A percentile compares a stretch with the other conserved stretches of the same genome.
Conservation (phyloP, 2,797 vertebrate species). For the Tokudaia tokunoshimensis region DNA sequence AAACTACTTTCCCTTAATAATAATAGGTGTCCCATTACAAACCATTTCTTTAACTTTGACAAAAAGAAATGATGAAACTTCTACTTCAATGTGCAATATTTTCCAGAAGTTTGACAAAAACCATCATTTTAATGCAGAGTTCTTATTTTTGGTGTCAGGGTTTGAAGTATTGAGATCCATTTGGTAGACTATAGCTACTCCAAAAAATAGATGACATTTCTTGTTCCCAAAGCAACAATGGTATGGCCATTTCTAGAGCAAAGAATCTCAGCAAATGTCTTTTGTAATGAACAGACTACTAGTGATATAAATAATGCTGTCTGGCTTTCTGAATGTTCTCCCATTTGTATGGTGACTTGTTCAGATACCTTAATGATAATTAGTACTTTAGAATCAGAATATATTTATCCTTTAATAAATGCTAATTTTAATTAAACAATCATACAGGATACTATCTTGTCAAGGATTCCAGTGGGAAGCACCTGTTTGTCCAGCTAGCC, state of each 20-base stretch:
- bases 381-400: neutral
- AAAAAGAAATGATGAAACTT: neutral
- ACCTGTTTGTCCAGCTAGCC: neutral
- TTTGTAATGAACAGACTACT: neutral
- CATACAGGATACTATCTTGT: neutral
- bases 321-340: neutral
- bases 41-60: neutral
- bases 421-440: neutral
- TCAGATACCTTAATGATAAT: neutral
- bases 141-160: neutral
- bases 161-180: neutral
- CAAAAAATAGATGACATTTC: neutral
- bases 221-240: neutral
- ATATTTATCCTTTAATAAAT: neutral
- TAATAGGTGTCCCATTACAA: neutral
- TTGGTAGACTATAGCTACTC: neutral
- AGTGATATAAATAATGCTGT: neutral
- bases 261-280: neutral
- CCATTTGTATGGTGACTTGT: neutral
- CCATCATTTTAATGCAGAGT: neutral
- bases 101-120: neutral
- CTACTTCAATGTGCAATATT: neutral
- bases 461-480: neutral
- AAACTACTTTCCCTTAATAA: neutral
- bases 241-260: neutral